phyloP scores from a whole-genome alignment of 2,797 vertebrate genomes.

The Eulemur mongoz region DNA sequence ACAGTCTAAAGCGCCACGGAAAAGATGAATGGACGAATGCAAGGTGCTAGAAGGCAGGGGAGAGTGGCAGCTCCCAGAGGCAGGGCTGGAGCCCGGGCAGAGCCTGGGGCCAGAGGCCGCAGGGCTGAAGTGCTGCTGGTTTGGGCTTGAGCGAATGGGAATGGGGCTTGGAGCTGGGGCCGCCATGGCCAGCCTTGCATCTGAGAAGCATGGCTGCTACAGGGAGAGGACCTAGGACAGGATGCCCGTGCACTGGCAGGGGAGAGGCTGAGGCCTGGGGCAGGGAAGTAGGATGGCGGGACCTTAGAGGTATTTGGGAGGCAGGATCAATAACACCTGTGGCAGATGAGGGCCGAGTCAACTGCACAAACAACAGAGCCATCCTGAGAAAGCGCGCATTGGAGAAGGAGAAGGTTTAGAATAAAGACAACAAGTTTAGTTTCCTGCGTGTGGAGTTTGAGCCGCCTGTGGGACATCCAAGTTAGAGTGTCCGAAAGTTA shows the following conservation, averaged over 20 bases:
- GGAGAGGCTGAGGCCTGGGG: not conserved
- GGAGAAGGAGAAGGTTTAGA: not conserved
- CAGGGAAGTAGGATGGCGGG: not conserved
- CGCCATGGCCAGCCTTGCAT: not conserved
- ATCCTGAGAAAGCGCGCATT: not conserved
- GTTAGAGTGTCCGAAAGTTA: not conserved
- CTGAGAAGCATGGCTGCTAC: not conserved
- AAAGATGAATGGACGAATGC: not conserved
- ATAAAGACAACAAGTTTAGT: rapidly evolving
- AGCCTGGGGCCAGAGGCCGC: not conserved
- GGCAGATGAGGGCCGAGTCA: rapidly evolving
- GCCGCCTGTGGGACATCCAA: not conserved
- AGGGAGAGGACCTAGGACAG: not conserved
- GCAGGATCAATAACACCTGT: not conserved
- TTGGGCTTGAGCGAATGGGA: rapidly evolving
- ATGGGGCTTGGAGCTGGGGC: not conserved
- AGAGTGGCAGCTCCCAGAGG: not conserved
- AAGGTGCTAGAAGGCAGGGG: too few relatives aligned
- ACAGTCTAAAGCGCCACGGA: not conserved
- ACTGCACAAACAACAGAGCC: rapidly evolving
- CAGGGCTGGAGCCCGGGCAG: not conserved
- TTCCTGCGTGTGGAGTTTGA: not conserved
- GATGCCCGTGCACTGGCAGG: rapidly evolving
- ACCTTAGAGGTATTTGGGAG: not conserved
- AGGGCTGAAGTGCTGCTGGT: not conserved